Evolutionary conservation across 2,888 invertebrate genomes (phyloP), one percentile per base, ranked within the genome.

Genomic region (Drosophila ochracea): DNA sequence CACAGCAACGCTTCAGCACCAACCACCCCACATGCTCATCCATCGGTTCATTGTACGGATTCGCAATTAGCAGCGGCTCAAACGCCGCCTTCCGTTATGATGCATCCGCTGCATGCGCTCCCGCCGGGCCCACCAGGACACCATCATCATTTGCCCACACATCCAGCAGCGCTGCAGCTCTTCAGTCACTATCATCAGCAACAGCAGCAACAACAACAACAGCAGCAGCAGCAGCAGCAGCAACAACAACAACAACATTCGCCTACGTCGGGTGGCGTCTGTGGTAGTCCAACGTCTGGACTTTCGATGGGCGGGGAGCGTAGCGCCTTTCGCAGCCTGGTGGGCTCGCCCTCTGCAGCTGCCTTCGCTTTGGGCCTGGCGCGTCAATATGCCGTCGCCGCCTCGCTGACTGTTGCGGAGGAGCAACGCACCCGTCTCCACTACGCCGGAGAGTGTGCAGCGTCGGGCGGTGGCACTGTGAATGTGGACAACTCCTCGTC

Each of bases 281-380:
- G 78, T 21, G 80, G 84, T 78, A 78, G 82, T 62, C 88, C 90
- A 41, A 90, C 71, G 66, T 74, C 86, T 39, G 67, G 81, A 31
- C 94, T 94, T 86, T 94, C 94, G 87, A 97, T 97, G 97, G 97
- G 97, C 92, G 97, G 97, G 93, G 97, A 97, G 94, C 96, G 97
- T 94, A 97, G 97, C 94, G 97, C 97, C 43, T 97, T 97, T 93
- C 96, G 97, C 84, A 96, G 97, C 30, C 94, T 97, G 80, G 95
- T 96, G 62, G 95, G 95, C 21, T 88, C 87, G 16, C 95, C 95
- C 78, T 95, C 96, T 4, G 95, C 95, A 9, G 95, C 95, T 43
- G 95, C 95, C 55, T 94, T 95, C 64, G 91, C 92, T 11, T 70
- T 93, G 65, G 93, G 92, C 0, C 68, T 92, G 68, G 92, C 93